Percentiles rank a stretch among this genome's conserved stretches.
These are phyloP conservation scores for Pararge aegeria DNA, from an alignment of 1,140 invertebrate genomes.

Conservation along the genomic window DNA sequence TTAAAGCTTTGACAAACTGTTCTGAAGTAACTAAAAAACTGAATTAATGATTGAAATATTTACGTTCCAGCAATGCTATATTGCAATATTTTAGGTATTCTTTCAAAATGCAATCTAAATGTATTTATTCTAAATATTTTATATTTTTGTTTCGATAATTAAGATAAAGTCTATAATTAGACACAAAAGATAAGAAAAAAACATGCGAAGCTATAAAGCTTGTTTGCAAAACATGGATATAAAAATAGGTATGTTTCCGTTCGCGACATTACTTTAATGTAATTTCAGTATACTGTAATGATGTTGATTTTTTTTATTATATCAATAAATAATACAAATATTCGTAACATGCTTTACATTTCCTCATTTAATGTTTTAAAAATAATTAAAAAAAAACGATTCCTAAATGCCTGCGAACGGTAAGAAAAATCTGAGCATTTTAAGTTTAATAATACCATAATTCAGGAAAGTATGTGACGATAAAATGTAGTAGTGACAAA, in stretches of 20 bases:
- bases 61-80: too few species aligned
- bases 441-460: background rate
- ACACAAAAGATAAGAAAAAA: conserved; percentile 45
- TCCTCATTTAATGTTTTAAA: background rate
- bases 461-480: too few species aligned
- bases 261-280: conserved; percentile 25
- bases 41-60: too few species aligned
- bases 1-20: too few species aligned
- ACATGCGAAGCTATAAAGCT: conserved; percentile 68
- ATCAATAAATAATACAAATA: background rate
- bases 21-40: too few species aligned
- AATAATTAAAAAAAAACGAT: background rate
- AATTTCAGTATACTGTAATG: conserved; percentile 1
- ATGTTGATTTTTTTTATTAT: background rate
- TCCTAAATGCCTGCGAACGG: conserved; percentile 19
- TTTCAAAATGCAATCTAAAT: conserved; percentile 8
- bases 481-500: too few species aligned
- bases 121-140: too few species aligned
- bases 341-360: conserved; percentile 12
- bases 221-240: conserved; percentile 48
- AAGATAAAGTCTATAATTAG: conserved; percentile 36
- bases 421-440: conserved; percentile 18
- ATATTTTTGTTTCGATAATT: conserved; percentile 1
- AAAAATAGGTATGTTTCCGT: conserved; percentile 28
- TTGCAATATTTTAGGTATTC: too few species aligned